phyloP scores from a whole-genome alignment of 2,888 invertebrate genomes.

The Arge pagana region DNA sequence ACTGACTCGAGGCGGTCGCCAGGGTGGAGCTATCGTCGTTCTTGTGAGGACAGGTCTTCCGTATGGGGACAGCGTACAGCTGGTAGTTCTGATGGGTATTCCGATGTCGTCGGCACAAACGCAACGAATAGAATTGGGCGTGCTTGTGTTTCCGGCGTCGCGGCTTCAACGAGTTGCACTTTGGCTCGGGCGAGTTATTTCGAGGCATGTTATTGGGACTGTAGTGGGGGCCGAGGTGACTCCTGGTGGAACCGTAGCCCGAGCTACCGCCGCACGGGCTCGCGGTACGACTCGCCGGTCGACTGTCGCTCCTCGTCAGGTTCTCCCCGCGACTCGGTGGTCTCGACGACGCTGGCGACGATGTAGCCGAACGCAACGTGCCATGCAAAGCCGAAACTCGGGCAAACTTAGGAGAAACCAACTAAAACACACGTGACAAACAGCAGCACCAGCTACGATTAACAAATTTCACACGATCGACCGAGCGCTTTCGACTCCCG shows the following conservation, averaged over 20 bases:
- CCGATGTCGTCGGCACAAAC: constrained; percentile 47
- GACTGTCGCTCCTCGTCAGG: constrained; percentile 38
- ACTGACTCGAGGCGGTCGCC: too few species aligned
- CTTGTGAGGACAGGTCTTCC: constrained; percentile 49
- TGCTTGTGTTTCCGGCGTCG: constrained; percentile 49
- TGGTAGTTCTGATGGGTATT: constrained; percentile 44
- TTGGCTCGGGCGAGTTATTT: constrained; percentile 51
- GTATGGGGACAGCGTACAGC: constrained; percentile 52
- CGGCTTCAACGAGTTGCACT: constrained; percentile 53
- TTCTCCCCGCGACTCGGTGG: constrained; percentile 45
- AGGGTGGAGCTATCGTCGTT: not conserved
- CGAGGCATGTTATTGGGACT: constrained; percentile 53
- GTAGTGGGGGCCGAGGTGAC: constrained; percentile 56
- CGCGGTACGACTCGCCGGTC: constrained; percentile 13
- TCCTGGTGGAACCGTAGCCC: constrained; percentile 61
- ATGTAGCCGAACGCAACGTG: constrained; percentile 46
- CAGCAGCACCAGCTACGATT: constrained; percentile 6
- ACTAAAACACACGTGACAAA: constrained; percentile 49
- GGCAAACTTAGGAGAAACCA: constrained; percentile 54
- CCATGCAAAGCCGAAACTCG: constrained; percentile 55
- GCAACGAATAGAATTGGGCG: constrained; percentile 43
- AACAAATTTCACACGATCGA: too few species aligned
- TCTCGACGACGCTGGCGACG: constrained; percentile 46
- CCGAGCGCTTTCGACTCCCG: too few species aligned
- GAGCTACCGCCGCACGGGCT: constrained; percentile 51